Conservation (phyloP, 2,888 invertebrate species). For the Cinara cedri region DNA sequence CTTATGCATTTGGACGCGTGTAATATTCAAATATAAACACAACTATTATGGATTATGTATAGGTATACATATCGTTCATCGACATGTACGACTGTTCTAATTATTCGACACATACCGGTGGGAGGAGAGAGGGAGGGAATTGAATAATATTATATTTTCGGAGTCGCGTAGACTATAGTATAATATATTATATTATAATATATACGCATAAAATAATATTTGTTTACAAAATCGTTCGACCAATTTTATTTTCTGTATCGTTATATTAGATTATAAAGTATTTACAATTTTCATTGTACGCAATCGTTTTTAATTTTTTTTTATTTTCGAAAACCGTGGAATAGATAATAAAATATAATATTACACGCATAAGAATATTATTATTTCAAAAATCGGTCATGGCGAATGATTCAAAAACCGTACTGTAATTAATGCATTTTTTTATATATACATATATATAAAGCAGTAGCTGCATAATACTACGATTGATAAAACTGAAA, state of each 20-base stretch:
- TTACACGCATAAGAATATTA: neutral
- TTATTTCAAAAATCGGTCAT: neutral
- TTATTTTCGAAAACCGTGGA: no score
- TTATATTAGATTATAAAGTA: neutral
- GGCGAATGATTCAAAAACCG: neutral
- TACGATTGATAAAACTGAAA: neutral
- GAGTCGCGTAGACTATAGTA: no score
- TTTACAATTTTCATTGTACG: neutral
- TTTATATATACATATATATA: neutral
- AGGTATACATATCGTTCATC: slow-evolving; percentile 13
- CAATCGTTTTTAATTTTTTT: neutral
- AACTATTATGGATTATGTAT: neutral
- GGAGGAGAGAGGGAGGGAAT: neutral
- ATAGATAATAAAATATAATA: neutral
- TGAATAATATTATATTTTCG: slow-evolving; percentile 23
- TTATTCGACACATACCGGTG: slow-evolving; percentile 13
- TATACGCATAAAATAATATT: neutral
- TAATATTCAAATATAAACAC: slow-evolving; percentile 41
- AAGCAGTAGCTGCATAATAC: neutral
- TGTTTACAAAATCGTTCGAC: neutral
- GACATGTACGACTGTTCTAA: slow-evolving; percentile 13
- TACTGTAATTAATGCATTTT: neutral
- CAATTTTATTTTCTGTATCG: neutral
- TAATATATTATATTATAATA: neutral
- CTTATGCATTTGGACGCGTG: slow-evolving; percentile 42